phyloP scores from a whole-genome alignment of 2,888 invertebrate genomes.

The Pseudanteris insignis region DNA sequence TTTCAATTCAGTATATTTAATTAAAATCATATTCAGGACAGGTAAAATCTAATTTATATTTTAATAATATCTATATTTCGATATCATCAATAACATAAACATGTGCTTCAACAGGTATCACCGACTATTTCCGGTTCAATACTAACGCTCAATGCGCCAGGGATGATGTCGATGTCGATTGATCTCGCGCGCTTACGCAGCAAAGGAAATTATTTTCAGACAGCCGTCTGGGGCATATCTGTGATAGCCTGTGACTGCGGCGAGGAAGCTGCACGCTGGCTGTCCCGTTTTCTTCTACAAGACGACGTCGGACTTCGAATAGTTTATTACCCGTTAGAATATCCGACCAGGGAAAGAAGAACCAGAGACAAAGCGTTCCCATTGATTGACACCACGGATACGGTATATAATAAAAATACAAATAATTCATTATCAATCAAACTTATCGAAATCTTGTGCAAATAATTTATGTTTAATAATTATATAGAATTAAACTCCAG shows the following conservation, averaged over 20 bases:
- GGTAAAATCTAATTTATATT: no score
- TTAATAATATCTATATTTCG: no score
- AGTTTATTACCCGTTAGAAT: slow-evolving; percentile 71
- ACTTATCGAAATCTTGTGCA: no score
- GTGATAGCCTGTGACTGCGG: slow-evolving; percentile 79
- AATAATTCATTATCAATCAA: no score
- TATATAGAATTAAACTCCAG: no score
- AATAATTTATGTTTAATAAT: no score
- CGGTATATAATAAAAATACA: slow-evolving; percentile 52
- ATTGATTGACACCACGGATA: slow-evolving; percentile 50
- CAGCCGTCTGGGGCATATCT: slow-evolving; percentile 70
- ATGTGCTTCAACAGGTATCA: slow-evolving; percentile 59
- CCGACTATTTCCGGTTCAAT: slow-evolving; percentile 69
- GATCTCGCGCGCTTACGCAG: slow-evolving; percentile 66
- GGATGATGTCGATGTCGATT: slow-evolving; percentile 70
- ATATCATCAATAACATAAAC: no score
- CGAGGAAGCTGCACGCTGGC: slow-evolving; percentile 76
- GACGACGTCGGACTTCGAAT: slow-evolving; percentile 69
- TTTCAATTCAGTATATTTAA: no score
- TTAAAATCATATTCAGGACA: no score
- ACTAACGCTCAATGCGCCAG: slow-evolving; percentile 69
- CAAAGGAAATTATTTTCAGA: slow-evolving; percentile 63
- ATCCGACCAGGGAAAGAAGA: slow-evolving; percentile 59
- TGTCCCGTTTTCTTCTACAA: slow-evolving; percentile 71
- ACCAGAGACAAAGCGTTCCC: slow-evolving; percentile 57